Evolutionary conservation across 2,888 invertebrate species (phyloP), one percentile per base, ranked within the genome.

Genomic region (Melanotus villosus): DNA sequence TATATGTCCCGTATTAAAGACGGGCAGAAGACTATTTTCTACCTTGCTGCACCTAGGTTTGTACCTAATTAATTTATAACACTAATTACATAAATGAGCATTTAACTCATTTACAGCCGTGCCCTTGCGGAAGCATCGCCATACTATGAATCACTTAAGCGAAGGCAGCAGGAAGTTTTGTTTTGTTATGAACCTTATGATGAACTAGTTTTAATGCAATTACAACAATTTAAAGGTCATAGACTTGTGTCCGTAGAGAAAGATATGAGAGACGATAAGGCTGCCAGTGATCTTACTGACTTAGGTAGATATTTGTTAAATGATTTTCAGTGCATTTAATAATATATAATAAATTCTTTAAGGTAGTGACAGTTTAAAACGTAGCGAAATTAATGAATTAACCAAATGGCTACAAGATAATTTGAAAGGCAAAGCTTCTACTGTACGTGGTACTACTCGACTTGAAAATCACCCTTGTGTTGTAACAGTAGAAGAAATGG

Each of bases 161-260:
- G 93, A 80, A 92, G 92, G 57, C 91, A 95, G 76, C 90, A 94
- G 3, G 97, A 98, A 86, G 98, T 99, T 0, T 84, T 99, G 10
- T 99, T 97, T 86, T 96, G 98, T 80, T 98, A 95, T 79, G 98
- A 99, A 81, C 93, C 95, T n/a, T 97, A 98, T 78, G 99, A 99
- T 83, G 99, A 99, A 84, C 86, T 99, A 59, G 96, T 98, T 1
- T 86, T 99, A 16, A 90, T 97, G 89, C 97, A 98, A 79, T 85
- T 98, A 64, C 90, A 91, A 71, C 91, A 94, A 81, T 99, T 94
- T 82, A 91, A 91, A 73, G 90, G 90, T 50, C 88, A 90, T 77
- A 87, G 88, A 68, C 86, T 99, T 4, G 90, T 93, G 1, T 97
- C 98, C 0, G 95, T 97, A 0, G 99, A 99, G 84, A 97, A 96